Conservation (phyloP, 92 coral and sea anemone species). For the Zoanthus gigantus region DNA sequence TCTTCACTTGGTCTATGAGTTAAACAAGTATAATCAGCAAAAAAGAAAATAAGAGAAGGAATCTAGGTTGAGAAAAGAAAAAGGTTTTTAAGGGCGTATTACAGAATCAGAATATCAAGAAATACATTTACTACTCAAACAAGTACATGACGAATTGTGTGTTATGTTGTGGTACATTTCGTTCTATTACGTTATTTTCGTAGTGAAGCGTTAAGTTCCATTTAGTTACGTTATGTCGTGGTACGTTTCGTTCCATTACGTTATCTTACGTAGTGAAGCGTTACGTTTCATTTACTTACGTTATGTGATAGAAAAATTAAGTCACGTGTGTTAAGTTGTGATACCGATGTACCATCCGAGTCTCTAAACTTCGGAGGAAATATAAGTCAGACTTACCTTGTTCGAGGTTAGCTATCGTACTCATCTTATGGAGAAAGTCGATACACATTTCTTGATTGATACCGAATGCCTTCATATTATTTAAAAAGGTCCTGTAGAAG, state of each 20-base stretch:
- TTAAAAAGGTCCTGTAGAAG: slow-evolving; percentile 80
- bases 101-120: background rate
- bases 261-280: background rate
- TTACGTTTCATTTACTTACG: background rate
- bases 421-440: slow-evolving; percentile 96
- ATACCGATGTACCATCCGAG: background rate
- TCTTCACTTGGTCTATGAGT: slow-evolving; percentile 70
- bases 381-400: slow-evolving; percentile 63
- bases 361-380: background rate
- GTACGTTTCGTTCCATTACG: no score
- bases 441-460: slow-evolving; percentile 75
- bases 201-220: background rate
- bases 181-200: background rate
- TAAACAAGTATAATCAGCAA: slow-evolving; percentile 7
- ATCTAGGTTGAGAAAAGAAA: background rate
- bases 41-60: background rate
- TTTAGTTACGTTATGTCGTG: background rate
- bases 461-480: slow-evolving; percentile 97
- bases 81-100: background rate
- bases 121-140: no score
- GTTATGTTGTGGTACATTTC: no score
- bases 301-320: background rate
- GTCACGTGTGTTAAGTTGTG: background rate
- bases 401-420: slow-evolving; percentile 85
- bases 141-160: no score